phyloP scores from a whole-genome alignment of 2,888 invertebrate genomes.

The Aplocera efformata region DNA sequence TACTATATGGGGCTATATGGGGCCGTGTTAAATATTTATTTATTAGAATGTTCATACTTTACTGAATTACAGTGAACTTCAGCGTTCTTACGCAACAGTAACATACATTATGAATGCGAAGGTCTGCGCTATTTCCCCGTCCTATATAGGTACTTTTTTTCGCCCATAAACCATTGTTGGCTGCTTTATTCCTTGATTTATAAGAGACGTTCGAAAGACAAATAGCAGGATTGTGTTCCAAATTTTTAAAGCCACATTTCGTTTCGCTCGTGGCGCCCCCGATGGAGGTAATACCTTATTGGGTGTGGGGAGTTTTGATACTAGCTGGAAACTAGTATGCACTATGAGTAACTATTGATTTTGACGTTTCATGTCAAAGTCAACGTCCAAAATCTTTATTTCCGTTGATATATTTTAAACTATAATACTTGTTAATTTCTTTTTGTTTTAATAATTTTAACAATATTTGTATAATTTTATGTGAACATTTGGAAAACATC shows the following conservation, averaged over 20 bases:
- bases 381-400: no score
- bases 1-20: no score
- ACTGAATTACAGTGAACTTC: conserved; percentile 36
- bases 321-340: conserved; percentile 30
- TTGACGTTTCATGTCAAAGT: no score
- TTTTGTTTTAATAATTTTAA: no score
- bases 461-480: no score
- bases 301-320: conserved; percentile 52
- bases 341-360: no score
- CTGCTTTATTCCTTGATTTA: conserved; percentile 85
- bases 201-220: conserved; percentile 87
- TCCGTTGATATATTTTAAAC: no score
- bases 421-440: no score
- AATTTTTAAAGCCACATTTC: conserved; percentile 90
- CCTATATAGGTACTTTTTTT: conserved; percentile 79
- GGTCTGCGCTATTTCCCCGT: conserved; percentile 75
- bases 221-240: conserved; percentile 89
- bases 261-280: conserved; percentile 80
- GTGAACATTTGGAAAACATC: no score
- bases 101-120: conserved; percentile 72
- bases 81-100: conserved; percentile 66
- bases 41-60: no score
- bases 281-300: conserved; percentile 53
- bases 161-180: conserved; percentile 82
- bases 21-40: no score